These are phyloP conservation scores for Chloroclysta siterata DNA, from an alignment of 2,888 invertebrate species.

Conservation along the genomic window DNA sequence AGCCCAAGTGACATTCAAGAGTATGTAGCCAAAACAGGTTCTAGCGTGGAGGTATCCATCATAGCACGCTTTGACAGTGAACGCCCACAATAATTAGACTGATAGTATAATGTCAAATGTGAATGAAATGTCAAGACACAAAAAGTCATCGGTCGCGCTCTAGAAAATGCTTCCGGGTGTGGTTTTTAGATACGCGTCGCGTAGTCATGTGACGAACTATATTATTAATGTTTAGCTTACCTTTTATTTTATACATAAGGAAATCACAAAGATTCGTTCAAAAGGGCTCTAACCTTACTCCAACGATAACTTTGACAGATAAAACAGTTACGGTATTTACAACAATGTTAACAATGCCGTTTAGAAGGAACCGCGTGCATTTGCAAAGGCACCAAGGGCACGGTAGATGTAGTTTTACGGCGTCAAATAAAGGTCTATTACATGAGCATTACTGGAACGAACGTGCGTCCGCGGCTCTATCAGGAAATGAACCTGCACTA, in stretches of 20 bases:
- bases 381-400: conserved; percentile 12
- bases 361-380: background rate
- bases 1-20: conserved; percentile 61
- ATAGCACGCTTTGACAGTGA: conserved; percentile 66
- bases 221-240: too few species aligned
- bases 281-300: too few species aligned
- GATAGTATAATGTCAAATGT: conserved; percentile 79
- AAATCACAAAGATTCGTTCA: too few species aligned
- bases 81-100: conserved; percentile 80
- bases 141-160: conserved; percentile 64
- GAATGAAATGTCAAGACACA: conserved; percentile 73
- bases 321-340: too few species aligned
- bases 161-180: conserved; percentile 22
- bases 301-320: too few species aligned
- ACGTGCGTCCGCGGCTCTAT: conserved; percentile 61
- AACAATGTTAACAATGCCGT: background rate
- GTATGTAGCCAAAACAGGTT: conserved; percentile 31
- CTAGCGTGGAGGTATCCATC: conserved; percentile 36
- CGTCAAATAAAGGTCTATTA: conserved; percentile 69
- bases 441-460: conserved; percentile 51
- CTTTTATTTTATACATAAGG: too few species aligned
- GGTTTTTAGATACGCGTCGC: background rate
- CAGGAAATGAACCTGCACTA: conserved; percentile 69
- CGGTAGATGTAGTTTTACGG: conserved; percentile 65
- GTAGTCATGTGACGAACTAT: background rate